Percentiles rank a stretch among this genome's conserved stretches.
phyloP scores from a whole-genome alignment of 1,140 invertebrate species.

The Laupala kohalensis region DNA sequence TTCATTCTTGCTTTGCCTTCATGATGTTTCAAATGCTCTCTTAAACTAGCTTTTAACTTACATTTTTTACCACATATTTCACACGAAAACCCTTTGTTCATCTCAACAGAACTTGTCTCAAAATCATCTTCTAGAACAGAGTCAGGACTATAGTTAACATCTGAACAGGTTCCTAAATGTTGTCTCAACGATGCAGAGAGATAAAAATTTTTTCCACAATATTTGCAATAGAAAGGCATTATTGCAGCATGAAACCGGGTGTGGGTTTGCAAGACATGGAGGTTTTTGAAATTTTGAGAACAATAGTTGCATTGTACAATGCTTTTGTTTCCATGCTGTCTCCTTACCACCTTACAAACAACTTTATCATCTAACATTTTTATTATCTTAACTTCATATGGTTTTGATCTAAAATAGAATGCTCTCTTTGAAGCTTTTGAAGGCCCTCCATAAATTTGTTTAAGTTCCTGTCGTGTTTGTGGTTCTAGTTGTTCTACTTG shows the following conservation, averaged over 20 bases:
- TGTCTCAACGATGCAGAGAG: background rate
- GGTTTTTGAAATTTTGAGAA: background rate
- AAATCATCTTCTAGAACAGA: background rate
- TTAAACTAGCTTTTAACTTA: constrained; percentile 7
- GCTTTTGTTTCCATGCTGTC: too few relatives aligned
- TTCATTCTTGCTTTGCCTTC: constrained; percentile 3
- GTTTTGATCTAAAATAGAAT: too few relatives aligned
- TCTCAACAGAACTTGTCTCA: background rate
- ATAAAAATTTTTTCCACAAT: constrained; percentile 2
- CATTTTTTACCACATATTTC: constrained; percentile 6
- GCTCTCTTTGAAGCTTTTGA: too few relatives aligned
- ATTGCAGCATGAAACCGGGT: background rate
- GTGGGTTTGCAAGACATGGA: background rate
- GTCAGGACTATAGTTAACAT: background rate
- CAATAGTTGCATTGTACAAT: background rate
- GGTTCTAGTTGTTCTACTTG: too few relatives aligned
- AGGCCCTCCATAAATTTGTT: too few relatives aligned
- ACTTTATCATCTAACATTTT: too few relatives aligned
- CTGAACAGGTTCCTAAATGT: background rate
- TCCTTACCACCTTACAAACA: too few relatives aligned
- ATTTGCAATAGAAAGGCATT: constrained; percentile 8
- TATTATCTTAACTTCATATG: too few relatives aligned
- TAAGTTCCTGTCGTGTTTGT: too few relatives aligned
- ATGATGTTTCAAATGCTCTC: constrained; percentile 2
- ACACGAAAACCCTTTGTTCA: background rate